phyloP scores from a whole-genome alignment of 2,797 vertebrate genomes.

The Phylloscopus collybita region DNA sequence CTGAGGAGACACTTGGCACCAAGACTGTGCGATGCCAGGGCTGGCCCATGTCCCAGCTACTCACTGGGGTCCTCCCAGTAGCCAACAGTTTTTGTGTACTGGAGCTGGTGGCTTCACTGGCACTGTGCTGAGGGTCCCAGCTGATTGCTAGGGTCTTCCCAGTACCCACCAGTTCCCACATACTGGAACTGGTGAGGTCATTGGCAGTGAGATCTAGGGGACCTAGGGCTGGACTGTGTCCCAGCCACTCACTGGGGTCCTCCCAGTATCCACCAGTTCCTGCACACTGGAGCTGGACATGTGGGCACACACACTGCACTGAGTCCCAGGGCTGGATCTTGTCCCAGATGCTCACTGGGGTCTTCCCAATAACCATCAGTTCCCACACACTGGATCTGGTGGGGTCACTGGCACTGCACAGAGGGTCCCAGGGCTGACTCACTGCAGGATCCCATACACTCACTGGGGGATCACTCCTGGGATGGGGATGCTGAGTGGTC shows the following conservation, averaged over 20 bases:
- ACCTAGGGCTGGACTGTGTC: background rate
- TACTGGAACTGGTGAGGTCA: background rate
- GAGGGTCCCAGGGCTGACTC: background rate
- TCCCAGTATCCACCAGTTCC: background rate
- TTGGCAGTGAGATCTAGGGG: background rate
- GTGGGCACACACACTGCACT: background rate
- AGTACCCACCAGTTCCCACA: background rate
- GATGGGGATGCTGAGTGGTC: background rate
- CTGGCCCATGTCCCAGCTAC: background rate
- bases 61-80: background rate
- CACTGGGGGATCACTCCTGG: background rate
- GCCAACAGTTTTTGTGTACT: background rate
- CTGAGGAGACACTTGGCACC: background rate
- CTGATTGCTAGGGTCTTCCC: background rate
- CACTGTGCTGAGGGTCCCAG: background rate
- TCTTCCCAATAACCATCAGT: background rate
- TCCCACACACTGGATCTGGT: background rate
- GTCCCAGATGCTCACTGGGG: background rate
- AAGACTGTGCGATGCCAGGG: background rate
- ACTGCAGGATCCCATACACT: background rate
- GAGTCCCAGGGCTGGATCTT: background rate
- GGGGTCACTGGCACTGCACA: background rate
- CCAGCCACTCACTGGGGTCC: fast-evolving
- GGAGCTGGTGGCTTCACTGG: background rate
- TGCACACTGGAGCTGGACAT: background rate